Evolutionary conservation across 2,113 vertebrate genomes (phyloP), one percentile per base, ranked within the genome.

Genomic region (Rhipidura dahli): DNA sequence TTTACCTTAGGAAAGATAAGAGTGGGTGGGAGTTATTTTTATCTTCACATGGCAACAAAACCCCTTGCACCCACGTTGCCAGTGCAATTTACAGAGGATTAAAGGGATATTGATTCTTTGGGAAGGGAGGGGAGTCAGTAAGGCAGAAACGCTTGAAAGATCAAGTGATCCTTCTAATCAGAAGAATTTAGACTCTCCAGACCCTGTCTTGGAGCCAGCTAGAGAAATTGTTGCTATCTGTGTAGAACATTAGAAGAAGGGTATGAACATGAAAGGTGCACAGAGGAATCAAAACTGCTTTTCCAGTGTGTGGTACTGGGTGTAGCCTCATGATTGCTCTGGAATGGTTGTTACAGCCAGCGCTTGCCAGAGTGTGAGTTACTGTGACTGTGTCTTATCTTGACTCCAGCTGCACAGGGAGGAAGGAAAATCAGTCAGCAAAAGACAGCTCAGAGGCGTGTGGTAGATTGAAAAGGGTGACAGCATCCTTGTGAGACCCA

Each of bases 1-100:
- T 90, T 93, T 91, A 96, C 82, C 45, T 72, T 50, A 83, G 66
- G 45, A 86, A 87, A 93, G 66, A 90, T 94, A 86, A 88, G 76
- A 83, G 65, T 70, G 50, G 33, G 54, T 90, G 26, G 64, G 63
- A 77, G 28, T 45, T 83, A 88, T 90, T 94, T 94, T 93, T 86
- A 66, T 92, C 85, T 94, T 64, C 76, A 54, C 42, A n/a, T 54
- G 54, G 49, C 78, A 89, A 68, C 37, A 72, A 80, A 96, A 51
- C 7, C 15, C 2, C 63, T 86, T 72, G 31, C 45, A 83, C 42
- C 37, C 45, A 53, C 15, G 3, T 28, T 69, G 65, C 49, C 70
- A 92, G 53, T 45, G 59, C 22, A 83, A 69, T 93, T 85, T 88
- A 65, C 75, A 72, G 45, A 72, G 15, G 30, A 50, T 80, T 95